These are phyloP conservation scores for Urophycis tenuis DNA, from an alignment of 2,797 vertebrate genomes.

Conservation along the genomic window DNA sequence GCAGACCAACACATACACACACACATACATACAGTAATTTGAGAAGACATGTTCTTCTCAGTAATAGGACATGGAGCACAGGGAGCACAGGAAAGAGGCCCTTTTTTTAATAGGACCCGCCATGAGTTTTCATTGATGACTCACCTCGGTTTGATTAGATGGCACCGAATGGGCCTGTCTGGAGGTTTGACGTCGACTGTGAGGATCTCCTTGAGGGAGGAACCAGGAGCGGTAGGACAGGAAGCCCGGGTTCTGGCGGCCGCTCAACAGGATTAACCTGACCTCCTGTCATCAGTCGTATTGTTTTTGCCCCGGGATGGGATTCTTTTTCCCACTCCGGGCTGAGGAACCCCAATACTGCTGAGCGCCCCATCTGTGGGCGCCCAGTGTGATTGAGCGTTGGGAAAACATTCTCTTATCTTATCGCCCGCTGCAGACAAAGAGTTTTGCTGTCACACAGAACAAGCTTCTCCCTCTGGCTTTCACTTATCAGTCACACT, in stretches of 20 bases:
- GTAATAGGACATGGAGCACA: too few species aligned
- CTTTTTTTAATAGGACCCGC: constrained; percentile 42
- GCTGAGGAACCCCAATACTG: not conserved
- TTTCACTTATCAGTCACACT: constrained; percentile 12
- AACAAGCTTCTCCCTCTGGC: not conserved
- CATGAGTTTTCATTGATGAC: constrained; percentile 50
- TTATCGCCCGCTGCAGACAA: constrained; percentile 1
- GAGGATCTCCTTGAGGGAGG: constrained; percentile 40
- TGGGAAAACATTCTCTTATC: not conserved
- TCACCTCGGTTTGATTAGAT: constrained; percentile 31
- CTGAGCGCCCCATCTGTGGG: not conserved
- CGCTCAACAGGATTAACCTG: constrained; percentile 25
- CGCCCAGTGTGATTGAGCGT: not conserved
- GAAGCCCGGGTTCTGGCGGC: constrained; percentile 20
- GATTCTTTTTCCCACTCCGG: constrained; percentile 21
- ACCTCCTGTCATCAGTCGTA: constrained; percentile 31
- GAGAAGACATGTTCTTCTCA: too few species aligned
- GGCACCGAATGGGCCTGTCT: constrained; percentile 36
- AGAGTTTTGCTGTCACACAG: not conserved
- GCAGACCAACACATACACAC: too few species aligned
- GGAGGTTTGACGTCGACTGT: constrained; percentile 36
- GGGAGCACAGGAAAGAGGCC: constrained; percentile 45
- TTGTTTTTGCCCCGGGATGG: constrained; percentile 16
- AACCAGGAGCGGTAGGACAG: constrained; percentile 9
- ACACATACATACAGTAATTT: too few species aligned